Percentiles rank a stretch among this genome's conserved stretches.
phyloP scores from a whole-genome alignment of 2,797 vertebrate genomes.

The Vespertilio murinus region DNA sequence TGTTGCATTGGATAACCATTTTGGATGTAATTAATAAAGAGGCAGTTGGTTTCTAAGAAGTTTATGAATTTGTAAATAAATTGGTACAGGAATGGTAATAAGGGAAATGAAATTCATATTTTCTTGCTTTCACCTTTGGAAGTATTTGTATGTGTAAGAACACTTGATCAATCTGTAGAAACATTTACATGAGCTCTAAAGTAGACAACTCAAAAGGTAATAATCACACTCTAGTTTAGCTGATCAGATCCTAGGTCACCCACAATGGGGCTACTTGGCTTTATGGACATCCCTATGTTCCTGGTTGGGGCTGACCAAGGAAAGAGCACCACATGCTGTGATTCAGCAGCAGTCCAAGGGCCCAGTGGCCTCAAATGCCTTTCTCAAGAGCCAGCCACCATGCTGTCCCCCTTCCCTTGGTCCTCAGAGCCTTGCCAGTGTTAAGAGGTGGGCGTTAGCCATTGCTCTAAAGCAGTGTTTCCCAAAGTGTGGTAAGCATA shows the following conservation, averaged over 20 bases:
- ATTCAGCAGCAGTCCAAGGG: neutral
- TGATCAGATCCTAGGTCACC: neutral
- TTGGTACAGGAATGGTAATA: neutral
- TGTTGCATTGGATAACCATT: neutral
- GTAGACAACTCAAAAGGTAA: neutral
- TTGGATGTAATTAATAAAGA: neutral
- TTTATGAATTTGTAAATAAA: neutral
- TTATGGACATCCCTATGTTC: neutral
- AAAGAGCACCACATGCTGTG: neutral
- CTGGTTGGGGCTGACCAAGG: neutral
- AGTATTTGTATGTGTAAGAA: neutral
- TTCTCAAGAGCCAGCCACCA: neutral
- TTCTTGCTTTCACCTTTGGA: constrained; percentile 4
- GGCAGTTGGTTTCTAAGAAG: neutral
- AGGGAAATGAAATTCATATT: neutral
- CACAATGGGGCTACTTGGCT: neutral
- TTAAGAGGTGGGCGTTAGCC: neutral
- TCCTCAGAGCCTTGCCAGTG: neutral
- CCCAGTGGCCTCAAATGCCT: no score
- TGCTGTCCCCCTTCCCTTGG: no score
- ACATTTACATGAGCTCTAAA: neutral
- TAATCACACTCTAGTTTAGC: neutral
- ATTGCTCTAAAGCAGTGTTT: neutral
- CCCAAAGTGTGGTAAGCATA: no score
- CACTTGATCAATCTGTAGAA: neutral